Evolutionary conservation across 1,140 invertebrate species (phyloP).

Genomic region (Achroia grisella): DNA sequence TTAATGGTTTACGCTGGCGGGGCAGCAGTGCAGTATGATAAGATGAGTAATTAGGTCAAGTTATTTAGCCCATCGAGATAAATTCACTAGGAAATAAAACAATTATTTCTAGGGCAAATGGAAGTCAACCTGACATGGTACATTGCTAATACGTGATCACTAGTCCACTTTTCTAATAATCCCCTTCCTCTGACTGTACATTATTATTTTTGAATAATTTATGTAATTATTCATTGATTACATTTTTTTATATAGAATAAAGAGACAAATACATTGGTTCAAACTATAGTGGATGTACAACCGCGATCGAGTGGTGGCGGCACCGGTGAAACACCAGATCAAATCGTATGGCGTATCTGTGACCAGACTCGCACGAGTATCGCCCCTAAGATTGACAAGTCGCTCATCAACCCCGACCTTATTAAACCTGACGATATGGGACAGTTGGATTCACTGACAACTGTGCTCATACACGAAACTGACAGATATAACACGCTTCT

Average conservation of each 20-base stretch:
- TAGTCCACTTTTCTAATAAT: no score
- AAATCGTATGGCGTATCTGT: constrained; percentile 83
- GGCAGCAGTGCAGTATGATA: no score
- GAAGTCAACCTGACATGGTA: no score
- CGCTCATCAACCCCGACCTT: constrained; percentile 43
- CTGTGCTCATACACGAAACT: constrained; percentile 89
- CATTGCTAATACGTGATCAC: no score
- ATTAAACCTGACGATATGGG: constrained; percentile 57
- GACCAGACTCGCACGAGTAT: constrained; percentile 70
- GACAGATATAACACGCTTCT: constrained; percentile 89
- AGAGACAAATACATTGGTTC: constrained; percentile 79
- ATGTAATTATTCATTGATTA: neutral
- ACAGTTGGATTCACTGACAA: constrained; percentile 85
- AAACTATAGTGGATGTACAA: constrained; percentile 84
- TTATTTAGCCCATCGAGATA: no score
- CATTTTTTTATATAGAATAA: constrained; percentile 75
- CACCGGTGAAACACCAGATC: constrained; percentile 80
- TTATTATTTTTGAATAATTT: neutral
- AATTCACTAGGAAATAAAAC: no score
- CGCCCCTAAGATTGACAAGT: constrained; percentile 26
- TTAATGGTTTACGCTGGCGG: no score
- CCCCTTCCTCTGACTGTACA: no score
- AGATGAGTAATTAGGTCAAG: no score
- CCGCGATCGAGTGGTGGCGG: constrained; percentile 75
- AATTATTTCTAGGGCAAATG: no score